Evolutionary conservation across 1,140 invertebrate genomes (phyloP).

Genomic region (Protaetia brevitarsis): DNA sequence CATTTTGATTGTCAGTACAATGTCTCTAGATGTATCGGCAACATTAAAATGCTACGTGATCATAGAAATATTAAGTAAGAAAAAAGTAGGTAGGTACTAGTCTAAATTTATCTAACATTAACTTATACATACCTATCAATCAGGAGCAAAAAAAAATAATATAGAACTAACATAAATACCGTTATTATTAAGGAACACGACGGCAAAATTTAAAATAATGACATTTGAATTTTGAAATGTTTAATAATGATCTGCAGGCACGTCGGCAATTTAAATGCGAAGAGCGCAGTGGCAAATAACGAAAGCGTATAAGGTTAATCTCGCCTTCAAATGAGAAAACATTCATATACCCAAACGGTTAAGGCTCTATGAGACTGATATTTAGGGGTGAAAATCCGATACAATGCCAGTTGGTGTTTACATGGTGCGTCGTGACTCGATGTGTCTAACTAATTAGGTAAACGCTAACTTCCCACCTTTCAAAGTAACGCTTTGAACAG

Average conservation of each 20-base stretch:
- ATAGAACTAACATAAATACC: background rate
- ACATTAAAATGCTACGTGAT: too few species aligned
- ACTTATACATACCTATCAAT: too few species aligned
- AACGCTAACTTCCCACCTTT: conserved; percentile 28
- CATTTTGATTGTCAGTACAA: too few species aligned
- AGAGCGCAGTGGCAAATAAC: background rate
- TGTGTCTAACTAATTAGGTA: conserved; percentile 29
- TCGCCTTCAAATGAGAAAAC: background rate
- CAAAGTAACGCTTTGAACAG: conserved; percentile 20
- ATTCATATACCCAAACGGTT: background rate
- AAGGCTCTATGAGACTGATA: background rate
- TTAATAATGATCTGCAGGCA: conserved; percentile 15
- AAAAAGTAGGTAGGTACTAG: too few species aligned
- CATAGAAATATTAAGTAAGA: too few species aligned
- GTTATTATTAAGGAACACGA: conserved; percentile 2
- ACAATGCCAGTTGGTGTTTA: background rate
- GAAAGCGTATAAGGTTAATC: conserved; percentile 19
- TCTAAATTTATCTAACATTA: too few species aligned
- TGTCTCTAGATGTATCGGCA: too few species aligned
- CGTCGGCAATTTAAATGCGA: background rate
- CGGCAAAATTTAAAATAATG: conserved; percentile 20
- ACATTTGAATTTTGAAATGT: conserved; percentile 21
- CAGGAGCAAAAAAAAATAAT: conserved; percentile 3
- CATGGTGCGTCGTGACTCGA: conserved; percentile 24
- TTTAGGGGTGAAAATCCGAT: background rate